A percentile compares a stretch with the other conserved stretches of the same genome.
Evolutionary conservation across 2,888 invertebrate genomes (phyloP).

Genomic region (Cartodere bifasciata): DNA sequence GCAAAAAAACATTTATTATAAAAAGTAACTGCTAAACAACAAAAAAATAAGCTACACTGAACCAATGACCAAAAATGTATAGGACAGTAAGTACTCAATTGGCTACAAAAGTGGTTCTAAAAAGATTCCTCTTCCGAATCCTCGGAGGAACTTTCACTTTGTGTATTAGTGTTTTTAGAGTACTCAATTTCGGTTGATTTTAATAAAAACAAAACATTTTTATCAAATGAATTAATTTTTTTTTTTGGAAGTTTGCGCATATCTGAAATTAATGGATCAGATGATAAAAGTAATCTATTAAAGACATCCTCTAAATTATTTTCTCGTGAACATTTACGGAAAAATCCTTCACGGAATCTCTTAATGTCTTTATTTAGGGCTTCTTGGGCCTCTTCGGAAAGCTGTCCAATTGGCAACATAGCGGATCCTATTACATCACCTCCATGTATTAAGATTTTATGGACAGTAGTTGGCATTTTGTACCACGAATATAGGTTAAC

Average conservation of each 20-base stretch:
- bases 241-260: constrained; percentile 8
- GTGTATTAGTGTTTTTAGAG: background rate
- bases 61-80: no score
- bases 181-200: background rate
- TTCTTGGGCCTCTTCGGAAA: constrained; percentile 18
- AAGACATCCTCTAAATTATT: constrained; percentile 18
- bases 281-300: constrained; percentile 17
- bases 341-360: constrained; percentile 14
- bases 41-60: no score
- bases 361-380: constrained; percentile 21
- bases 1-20: no score
- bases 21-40: no score
- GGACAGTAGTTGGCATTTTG: constrained; percentile 17
- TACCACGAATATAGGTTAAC: constrained; percentile 20
- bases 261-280: constrained; percentile 17
- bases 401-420: constrained; percentile 20
- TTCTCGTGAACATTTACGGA: constrained; percentile 17
- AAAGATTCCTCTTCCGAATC: no score
- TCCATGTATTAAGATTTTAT: constrained; percentile 16
- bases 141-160: background rate
- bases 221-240: constrained; percentile 4
- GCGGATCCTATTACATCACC: constrained; percentile 17
- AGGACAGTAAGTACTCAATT: no score
- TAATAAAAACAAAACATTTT: constrained; percentile 4
- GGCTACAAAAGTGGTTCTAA: no score